Conservation (phyloP, 2,888 invertebrate species). For the Leptopilina syphax region DNA sequence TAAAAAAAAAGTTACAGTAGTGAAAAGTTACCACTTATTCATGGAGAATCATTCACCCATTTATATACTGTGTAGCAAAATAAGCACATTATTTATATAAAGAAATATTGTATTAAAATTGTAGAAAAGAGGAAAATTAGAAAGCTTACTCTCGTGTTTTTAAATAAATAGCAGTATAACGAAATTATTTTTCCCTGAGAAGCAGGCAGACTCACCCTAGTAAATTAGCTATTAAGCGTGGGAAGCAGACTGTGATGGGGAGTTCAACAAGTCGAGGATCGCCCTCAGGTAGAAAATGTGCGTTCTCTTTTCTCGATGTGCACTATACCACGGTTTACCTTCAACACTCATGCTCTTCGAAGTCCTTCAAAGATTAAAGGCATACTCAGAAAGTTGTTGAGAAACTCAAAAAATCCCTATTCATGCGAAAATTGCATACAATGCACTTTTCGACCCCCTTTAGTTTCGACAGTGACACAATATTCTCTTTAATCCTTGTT, state of each 20-base stretch:
- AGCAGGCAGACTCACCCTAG: not conserved
- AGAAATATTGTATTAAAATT: slow-evolving; percentile 5
- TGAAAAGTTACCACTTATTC: too few relatives aligned
- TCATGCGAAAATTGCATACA: slow-evolving; percentile 14
- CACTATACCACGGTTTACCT: slow-evolving; percentile 6
- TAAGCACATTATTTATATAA: too few relatives aligned
- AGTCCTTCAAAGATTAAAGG: slow-evolving; percentile 23
- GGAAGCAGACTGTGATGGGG: not conserved
- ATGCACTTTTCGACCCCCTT: slow-evolving; percentile 1
- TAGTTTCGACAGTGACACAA: too few relatives aligned
- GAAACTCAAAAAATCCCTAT: not conserved
- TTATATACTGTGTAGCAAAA: too few relatives aligned
- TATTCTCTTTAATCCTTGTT: too few relatives aligned
- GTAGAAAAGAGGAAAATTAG: not conserved
- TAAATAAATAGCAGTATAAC: slow-evolving; percentile 14
- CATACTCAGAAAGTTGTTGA: not conserved
- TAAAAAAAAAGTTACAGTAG: too few relatives aligned
- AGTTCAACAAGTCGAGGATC: slow-evolving; percentile 25
- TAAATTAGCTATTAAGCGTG: not conserved
- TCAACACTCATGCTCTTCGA: slow-evolving; percentile 6
- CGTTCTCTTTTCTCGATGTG: slow-evolving; percentile 16
- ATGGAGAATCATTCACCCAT: too few relatives aligned
- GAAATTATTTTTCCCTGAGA: slow-evolving; percentile 6
- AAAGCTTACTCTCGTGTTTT: not conserved
- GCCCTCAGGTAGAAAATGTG: slow-evolving; percentile 2